A percentile compares a stretch with the other conserved stretches of the same genome.
phyloP scores from a whole-genome alignment of 2,888 invertebrate species.

The Atrina japonica region DNA sequence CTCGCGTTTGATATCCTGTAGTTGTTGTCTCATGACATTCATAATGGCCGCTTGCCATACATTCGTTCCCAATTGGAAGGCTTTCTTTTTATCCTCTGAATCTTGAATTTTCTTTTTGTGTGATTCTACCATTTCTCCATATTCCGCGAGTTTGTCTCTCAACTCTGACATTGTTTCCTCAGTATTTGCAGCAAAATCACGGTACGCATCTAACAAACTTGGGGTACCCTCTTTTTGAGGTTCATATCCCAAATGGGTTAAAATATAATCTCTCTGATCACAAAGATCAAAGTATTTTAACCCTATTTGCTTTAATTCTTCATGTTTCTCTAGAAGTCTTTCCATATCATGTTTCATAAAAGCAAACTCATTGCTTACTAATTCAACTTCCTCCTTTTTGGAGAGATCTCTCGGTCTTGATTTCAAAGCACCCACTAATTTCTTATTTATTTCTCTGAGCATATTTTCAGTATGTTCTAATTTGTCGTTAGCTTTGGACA shows the following conservation, averaged over 20 bases:
- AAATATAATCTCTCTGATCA: slow-evolving; percentile 65
- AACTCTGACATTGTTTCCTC: slow-evolving; percentile 62
- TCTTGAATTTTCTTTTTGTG: slow-evolving; percentile 50
- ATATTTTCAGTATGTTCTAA: slow-evolving; percentile 43
- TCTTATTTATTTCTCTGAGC: slow-evolving; percentile 42
- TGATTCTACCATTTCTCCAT: slow-evolving; percentile 48
- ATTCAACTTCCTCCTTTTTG: slow-evolving; percentile 54
- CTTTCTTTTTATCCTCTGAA: slow-evolving; percentile 50
- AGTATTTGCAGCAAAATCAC: slow-evolving; percentile 59
- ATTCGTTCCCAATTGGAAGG: slow-evolving; percentile 46
- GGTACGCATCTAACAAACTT: slow-evolving; percentile 61
- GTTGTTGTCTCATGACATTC: slow-evolving; percentile 68
- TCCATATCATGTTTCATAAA: slow-evolving; percentile 65
- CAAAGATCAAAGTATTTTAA: slow-evolving; percentile 62
- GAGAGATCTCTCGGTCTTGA: slow-evolving; percentile 25
- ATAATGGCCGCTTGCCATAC: slow-evolving; percentile 70
- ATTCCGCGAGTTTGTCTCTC: slow-evolving; percentile 49
- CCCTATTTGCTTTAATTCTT: slow-evolving; percentile 54
- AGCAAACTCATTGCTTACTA: slow-evolving; percentile 55
- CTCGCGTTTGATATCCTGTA: slow-evolving; percentile 63
- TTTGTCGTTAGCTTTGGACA: slow-evolving; percentile 56
- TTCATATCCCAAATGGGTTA: slow-evolving; percentile 64
- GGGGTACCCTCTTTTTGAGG: slow-evolving; percentile 42
- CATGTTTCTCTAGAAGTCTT: slow-evolving; percentile 57
- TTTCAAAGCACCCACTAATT: slow-evolving; percentile 38